Percentiles rank a stretch among this genome's conserved stretches.
phyloP scores from a whole-genome alignment of 64 coral and sea anemone genomes.

The Trachythela sp. region DNA sequence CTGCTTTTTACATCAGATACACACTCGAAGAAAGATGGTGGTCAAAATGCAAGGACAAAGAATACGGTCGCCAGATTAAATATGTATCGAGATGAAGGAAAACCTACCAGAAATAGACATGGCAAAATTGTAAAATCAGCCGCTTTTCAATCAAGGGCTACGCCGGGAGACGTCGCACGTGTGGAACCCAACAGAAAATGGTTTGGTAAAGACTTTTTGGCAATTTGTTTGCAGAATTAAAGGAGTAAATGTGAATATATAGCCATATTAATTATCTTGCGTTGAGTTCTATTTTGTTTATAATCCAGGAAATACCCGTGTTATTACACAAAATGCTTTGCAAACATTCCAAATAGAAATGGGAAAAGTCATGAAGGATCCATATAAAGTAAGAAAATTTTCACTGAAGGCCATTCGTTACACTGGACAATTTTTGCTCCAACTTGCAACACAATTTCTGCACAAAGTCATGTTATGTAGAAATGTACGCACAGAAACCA shows the following conservation, averaged over 20 bases:
- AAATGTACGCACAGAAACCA: no score
- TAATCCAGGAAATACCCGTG: constrained; percentile 75
- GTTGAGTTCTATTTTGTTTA: background rate
- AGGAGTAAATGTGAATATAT: background rate
- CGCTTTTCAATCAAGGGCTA: constrained; percentile 68
- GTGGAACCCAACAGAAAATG: constrained; percentile 96
- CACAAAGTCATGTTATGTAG: no score
- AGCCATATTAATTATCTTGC: background rate
- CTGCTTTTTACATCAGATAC: no score
- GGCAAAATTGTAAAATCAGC: constrained; percentile 92
- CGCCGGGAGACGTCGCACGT: constrained; percentile 82
- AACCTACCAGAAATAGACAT: constrained; percentile 58
- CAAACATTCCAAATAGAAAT: constrained; percentile 97
- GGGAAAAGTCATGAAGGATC: constrained; percentile 86
- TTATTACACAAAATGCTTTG: constrained; percentile 87
- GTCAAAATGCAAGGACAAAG: background rate
- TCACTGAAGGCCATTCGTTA: background rate
- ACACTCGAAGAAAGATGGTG: background rate
- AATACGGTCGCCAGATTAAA: background rate
- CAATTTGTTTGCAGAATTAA: background rate
- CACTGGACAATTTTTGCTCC: background rate
- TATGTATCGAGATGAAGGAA: background rate
- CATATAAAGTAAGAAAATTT: constrained; percentile 68
- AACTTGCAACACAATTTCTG: no score
- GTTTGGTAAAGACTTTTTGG: constrained; percentile 70